Conservation (phyloP, 2,888 invertebrate genomes). For the Euzophera pinguis region DNA sequence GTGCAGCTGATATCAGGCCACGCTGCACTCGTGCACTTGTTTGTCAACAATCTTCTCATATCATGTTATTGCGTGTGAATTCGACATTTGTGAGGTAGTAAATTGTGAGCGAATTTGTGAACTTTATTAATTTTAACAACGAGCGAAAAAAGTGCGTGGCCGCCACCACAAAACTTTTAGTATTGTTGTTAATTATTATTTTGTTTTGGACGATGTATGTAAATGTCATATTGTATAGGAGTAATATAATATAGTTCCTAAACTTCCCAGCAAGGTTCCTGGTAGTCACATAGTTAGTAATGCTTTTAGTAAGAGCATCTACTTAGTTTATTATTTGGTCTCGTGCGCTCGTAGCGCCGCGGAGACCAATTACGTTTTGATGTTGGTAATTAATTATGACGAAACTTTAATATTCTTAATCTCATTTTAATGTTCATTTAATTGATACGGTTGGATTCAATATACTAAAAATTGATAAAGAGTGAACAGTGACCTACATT, state of each 20-base stretch:
- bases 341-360: too few relatives aligned
- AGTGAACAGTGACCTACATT: background rate
- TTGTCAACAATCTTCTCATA: constrained; percentile 18
- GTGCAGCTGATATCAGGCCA: constrained; percentile 30
- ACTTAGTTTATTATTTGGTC: too few relatives aligned
- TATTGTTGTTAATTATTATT: constrained; percentile 35
- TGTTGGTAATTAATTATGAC: too few relatives aligned
- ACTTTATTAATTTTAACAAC: constrained; percentile 43
- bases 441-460: background rate
- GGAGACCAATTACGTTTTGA: too few relatives aligned
- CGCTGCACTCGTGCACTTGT: constrained; percentile 23
- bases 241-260: too few relatives aligned
- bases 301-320: too few relatives aligned
- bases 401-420: background rate
- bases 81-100: background rate
- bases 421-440: background rate
- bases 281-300: too few relatives aligned
- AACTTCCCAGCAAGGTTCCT: too few relatives aligned
- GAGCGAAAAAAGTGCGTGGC: constrained; percentile 52
- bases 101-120: background rate
- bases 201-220: constrained; percentile 16
- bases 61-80: constrained; percentile 1
- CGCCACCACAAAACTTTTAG: constrained; percentile 67
- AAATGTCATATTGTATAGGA: background rate
- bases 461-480: background rate